phyloP scores from a whole-genome alignment of 2,888 invertebrate genomes.

The Elysia crispata region DNA sequence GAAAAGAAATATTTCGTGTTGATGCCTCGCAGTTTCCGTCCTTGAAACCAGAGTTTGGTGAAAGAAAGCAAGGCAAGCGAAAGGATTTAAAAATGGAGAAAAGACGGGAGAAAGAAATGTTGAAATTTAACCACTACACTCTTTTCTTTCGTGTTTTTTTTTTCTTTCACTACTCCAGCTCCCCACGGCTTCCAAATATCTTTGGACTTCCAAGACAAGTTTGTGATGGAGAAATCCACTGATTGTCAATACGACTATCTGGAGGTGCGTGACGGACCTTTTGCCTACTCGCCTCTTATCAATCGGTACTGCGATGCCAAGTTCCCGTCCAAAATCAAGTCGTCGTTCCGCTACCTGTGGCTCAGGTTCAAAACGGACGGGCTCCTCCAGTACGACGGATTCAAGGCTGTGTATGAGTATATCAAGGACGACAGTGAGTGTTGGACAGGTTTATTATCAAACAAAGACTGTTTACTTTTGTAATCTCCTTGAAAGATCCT shows the following conservation, averaged over 20 bases:
- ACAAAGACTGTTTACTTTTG: too few relatives aligned
- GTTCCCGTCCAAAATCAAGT: constrained; percentile 86
- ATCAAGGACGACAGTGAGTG: constrained; percentile 62
- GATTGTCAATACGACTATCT: constrained; percentile 88
- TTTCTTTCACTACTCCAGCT: constrained; percentile 65
- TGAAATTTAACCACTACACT: background rate
- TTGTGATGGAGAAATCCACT: constrained; percentile 84
- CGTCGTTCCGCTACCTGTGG: constrained; percentile 87
- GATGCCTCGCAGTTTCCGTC: too few relatives aligned
- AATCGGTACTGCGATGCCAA: constrained; percentile 85
- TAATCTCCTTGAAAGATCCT: too few relatives aligned
- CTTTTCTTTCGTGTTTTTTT: background rate
- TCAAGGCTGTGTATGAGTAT: constrained; percentile 84
- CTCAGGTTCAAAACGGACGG: constrained; percentile 88
- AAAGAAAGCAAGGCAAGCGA: too few relatives aligned
- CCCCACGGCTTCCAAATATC: constrained; percentile 80
- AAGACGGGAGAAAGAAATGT: too few relatives aligned
- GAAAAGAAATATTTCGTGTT: too few relatives aligned
- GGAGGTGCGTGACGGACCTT: constrained; percentile 89
- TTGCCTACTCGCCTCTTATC: constrained; percentile 77
- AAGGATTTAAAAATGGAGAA: too few relatives aligned
- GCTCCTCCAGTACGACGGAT: constrained; percentile 87
- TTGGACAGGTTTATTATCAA: too few relatives aligned
- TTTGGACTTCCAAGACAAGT: constrained; percentile 88
- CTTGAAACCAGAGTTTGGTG: too few relatives aligned